Evolutionary conservation across 1,140 invertebrate species (phyloP), one percentile per base, ranked within the genome.

Genomic region (Littorina saxatilis): DNA sequence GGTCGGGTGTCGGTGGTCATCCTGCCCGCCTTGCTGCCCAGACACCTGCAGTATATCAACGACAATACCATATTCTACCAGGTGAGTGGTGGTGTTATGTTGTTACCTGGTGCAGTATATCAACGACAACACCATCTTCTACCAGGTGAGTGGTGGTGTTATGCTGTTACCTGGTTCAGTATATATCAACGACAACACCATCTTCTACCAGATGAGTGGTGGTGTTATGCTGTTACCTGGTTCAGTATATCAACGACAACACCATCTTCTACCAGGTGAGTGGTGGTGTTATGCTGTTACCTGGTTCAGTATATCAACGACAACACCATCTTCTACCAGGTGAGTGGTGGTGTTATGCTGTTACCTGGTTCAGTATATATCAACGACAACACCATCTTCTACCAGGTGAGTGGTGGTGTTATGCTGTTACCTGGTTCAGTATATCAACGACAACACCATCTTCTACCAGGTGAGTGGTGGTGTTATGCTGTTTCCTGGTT

Each of bases 1-100:
- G 95, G 94, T 7, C 93, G 95, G 0, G 94, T 94, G 1, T 93
- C 95, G 58, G 95, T 96, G 61, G 93, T 95, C 50, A 96, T 95
- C 90, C 92, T 95, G 76, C 96, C 95, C 5, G 92, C 95, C 47
- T 91, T 96, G 20, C 95, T 95, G 84, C 94, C 94, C 23, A 93
- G 93, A 76, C 95, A 96, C 82, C 92, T 96, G 4, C 92, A 91
- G 70, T 95, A 94, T 83, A 92, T 96, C 63, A 94, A 95, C 85
- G 92, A 95, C 39, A 93, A 94, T 74, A 96, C 95, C 7, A 93
- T 94, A 79, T 94, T 96, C 39, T 95, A 95, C 90, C 94, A 95
- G 90, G 94, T 95, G 88, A 86, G 50, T 43, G 27, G 70, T 15
- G 58, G n/a, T 40, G 29, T 66, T 66, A 11, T 23, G 13, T 4